Percentiles rank a stretch among this genome's conserved stretches.
Evolutionary conservation across 2,113 vertebrate genomes (phyloP).

Genomic region (Pelodiscus sinensis): DNA sequence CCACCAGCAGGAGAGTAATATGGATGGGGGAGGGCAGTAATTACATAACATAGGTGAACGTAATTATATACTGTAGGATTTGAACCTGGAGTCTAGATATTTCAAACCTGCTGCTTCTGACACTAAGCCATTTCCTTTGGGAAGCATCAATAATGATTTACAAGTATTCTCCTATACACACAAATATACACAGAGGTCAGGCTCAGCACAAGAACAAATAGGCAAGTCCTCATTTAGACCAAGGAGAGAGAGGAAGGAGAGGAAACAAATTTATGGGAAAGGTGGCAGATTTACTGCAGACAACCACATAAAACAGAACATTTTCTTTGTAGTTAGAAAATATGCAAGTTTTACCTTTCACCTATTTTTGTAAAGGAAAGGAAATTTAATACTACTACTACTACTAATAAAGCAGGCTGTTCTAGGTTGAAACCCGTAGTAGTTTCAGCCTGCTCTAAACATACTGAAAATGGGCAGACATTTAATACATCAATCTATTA

Average conservation of each 20-base stretch:
- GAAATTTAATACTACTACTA: too few relatives aligned
- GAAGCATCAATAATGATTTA: background rate
- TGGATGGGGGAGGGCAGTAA: background rate
- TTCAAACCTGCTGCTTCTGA: background rate
- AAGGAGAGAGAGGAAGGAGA: background rate
- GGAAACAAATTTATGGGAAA: background rate
- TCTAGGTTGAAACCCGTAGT: fast-evolving
- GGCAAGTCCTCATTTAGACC: background rate
- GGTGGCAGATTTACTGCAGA: background rate
- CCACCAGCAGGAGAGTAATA: background rate
- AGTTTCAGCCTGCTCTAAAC: background rate
- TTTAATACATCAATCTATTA: fast-evolving
- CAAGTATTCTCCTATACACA: background rate
- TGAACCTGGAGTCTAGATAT: background rate
- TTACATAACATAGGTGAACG: background rate
- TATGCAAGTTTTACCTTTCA: background rate
- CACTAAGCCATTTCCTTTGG: background rate
- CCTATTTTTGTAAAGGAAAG: background rate
- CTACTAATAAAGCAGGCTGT: background rate
- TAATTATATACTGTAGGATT: background rate
- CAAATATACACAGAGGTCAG: background rate
- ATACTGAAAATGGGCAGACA: background rate
- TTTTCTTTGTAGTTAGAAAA: background rate
- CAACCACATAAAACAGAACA: background rate
- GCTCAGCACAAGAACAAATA: background rate